phyloP scores from a whole-genome alignment of 1,140 invertebrate genomes.

The Zaprionus tsacasi region DNA sequence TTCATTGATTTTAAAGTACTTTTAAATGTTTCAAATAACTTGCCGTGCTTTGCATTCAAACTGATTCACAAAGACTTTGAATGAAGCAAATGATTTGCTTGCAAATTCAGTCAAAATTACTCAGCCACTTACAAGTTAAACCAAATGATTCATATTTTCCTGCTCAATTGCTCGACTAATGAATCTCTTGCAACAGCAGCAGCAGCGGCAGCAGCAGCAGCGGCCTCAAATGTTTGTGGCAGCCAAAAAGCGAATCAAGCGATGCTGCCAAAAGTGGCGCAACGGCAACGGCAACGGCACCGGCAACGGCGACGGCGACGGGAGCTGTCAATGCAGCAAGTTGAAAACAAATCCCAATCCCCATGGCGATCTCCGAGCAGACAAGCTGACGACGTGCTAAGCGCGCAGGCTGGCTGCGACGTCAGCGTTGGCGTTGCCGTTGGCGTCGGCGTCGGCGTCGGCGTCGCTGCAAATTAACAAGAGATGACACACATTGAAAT shows the following conservation, averaged over 20 bases:
- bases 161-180: conserved; percentile 16
- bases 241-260: conserved; percentile 41
- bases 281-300: conserved; percentile 7
- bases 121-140: background rate
- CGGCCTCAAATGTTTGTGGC: background rate
- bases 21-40: too few species aligned
- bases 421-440: conserved; percentile 23
- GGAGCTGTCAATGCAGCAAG: conserved; percentile 40
- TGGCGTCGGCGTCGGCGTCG: conserved; percentile 7
- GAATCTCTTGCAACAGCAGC: background rate
- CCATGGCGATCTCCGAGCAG: conserved; percentile 35
- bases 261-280: conserved; percentile 13
- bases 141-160: background rate
- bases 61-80: background rate
- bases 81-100: background rate
- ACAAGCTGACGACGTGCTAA: conserved; percentile 54
- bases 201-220: background rate
- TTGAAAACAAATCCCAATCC: conserved; percentile 13
- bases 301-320: background rate
- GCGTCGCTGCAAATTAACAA: conserved; percentile 65
- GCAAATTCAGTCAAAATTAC: background rate
- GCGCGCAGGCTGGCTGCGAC: conserved; percentile 31
- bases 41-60: too few species aligned
- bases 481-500: conserved; percentile 77
- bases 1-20: too few species aligned